Evolutionary conservation across 2,888 invertebrate species (phyloP).

Genomic region (Eutolmus rufibarbis): DNA sequence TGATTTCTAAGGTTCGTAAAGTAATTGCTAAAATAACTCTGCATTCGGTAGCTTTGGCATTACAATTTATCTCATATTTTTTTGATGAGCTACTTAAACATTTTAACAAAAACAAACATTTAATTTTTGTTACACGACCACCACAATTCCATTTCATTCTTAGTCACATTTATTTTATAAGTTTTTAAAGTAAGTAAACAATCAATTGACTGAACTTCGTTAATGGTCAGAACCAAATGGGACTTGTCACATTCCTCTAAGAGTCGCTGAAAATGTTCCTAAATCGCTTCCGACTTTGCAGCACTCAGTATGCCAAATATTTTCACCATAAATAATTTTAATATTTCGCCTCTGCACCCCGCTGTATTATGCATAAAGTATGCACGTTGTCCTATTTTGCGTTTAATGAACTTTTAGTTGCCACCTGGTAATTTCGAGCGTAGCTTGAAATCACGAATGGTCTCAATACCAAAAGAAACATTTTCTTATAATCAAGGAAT

Average conservation of each 20-base stretch:
- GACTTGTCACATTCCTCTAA: not conserved
- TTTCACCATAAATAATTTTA: not conserved
- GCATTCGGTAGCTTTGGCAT: too few species aligned
- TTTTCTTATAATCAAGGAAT: too few species aligned
- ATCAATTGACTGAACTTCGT: not conserved
- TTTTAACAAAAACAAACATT: too few species aligned
- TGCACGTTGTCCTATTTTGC: not conserved
- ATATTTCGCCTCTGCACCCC: not conserved
- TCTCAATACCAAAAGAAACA: too few species aligned
- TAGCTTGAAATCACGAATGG: too few species aligned
- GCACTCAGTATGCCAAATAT: not conserved
- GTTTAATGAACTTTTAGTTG: not conserved
- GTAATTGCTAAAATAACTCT: too few species aligned
- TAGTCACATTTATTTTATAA: not conserved
- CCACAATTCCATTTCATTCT: too few species aligned
- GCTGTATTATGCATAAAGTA: not conserved
- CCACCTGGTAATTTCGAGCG: too few species aligned
- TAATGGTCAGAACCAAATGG: not conserved
- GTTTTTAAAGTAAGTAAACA: not conserved
- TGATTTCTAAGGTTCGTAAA: too few species aligned
- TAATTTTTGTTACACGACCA: too few species aligned
- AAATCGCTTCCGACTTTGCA: not conserved
- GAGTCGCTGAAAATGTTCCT: not conserved
- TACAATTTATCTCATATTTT: too few species aligned
- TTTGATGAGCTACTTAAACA: too few species aligned